phyloP scores from a whole-genome alignment of 1,140 invertebrate genomes.

The Drosophila simulans region DNA sequence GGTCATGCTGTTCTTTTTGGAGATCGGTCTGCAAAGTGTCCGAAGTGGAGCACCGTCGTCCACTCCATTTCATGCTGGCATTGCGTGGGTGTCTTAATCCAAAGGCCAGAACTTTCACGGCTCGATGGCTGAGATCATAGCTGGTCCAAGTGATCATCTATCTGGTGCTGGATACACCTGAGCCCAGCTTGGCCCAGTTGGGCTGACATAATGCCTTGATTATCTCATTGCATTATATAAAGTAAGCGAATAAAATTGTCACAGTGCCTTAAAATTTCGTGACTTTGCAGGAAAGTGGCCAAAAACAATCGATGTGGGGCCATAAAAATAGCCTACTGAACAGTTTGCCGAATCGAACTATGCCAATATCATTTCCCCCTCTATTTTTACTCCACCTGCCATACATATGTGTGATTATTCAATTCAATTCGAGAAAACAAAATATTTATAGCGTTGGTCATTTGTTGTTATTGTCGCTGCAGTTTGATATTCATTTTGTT shows the following conservation, averaged over 20 bases:
- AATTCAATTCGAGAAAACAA: conserved; percentile 60
- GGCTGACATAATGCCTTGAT: conserved; percentile 54
- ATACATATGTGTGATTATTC: conserved; percentile 63
- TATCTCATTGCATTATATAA: conserved; percentile 70
- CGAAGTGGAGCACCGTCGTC: conserved; percentile 46
- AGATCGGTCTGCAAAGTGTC: conserved; percentile 1
- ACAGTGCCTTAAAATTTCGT: conserved; percentile 52
- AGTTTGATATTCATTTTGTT: conserved; percentile 68
- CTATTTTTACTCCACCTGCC: conserved; percentile 39
- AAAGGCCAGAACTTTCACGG: conserved; percentile 47
- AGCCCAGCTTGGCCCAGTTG: conserved; percentile 33
- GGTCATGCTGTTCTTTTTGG: conserved; percentile 55
- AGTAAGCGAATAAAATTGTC: conserved; percentile 47
- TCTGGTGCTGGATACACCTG: conserved; percentile 17
- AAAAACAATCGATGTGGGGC: conserved; percentile 43
- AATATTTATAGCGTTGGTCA: conserved; percentile 53
- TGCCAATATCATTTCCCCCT: conserved; percentile 41
- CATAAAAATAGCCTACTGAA: conserved; percentile 52
- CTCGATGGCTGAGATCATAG: conserved; percentile 41
- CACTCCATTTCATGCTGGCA: conserved; percentile 28
- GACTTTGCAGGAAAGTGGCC: conserved; percentile 68
- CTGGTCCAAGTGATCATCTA: conserved; percentile 1
- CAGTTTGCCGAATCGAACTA: conserved; percentile 66
- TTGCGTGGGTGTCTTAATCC: conserved; percentile 34
- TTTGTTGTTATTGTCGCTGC: conserved; percentile 35